Base-by-base conservation (phyloP, 2,888 invertebrate genomes). In the Flexamia atlantica region DNA sequence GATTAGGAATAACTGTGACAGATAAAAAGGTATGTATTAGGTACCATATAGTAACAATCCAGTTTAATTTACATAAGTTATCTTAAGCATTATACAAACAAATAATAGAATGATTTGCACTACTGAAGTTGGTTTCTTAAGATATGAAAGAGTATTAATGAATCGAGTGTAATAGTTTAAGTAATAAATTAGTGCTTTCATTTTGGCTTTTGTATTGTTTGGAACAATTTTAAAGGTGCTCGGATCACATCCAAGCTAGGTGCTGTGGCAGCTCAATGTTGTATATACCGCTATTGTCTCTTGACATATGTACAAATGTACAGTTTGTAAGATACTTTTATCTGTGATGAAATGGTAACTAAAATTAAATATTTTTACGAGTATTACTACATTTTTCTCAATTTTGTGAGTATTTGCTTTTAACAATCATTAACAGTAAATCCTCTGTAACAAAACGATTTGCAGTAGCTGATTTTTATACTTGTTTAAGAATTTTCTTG, bases 311-410 rank as follows among this genome's bases (percentile, higher is more conserved):
- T 76, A 76, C 76, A 76, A 76, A 76, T 76, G 76, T 76, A 76
- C 76, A 76, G 76, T 76, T 76, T 76, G 76, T 76, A 76, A 76
- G 28, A 76, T 76, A 76, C 50, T 76, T 46, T 76, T 76, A 76
- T 76, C 76, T 76, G 76, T 76, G 76, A 76, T 76, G 76, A 76
- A 76, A 28, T 76, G 76, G 76, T 76, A 76, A 76, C 46, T 50
- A 76, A 50, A 76, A 50, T 5, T 76, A 1, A 76, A 46, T 46
- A 46, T 46, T 42, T 28, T 23, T 28, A 28, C 28, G 12, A 46
- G 46, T 76, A 46, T 76, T 76, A 76, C 4, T 42, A 76, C 20
- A 12, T 12, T 76, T 76, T 50, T 3, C 5, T 36, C 17, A 3
- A 14, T 40, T 76, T 25, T 36, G 36, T 46, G 76, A 28, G 23